Percentiles rank a stretch among this genome's conserved stretches.
These are phyloP conservation scores for Fundulus diaphanus DNA, from an alignment of 2,797 vertebrate genomes.

Conservation along the genomic window DNA sequence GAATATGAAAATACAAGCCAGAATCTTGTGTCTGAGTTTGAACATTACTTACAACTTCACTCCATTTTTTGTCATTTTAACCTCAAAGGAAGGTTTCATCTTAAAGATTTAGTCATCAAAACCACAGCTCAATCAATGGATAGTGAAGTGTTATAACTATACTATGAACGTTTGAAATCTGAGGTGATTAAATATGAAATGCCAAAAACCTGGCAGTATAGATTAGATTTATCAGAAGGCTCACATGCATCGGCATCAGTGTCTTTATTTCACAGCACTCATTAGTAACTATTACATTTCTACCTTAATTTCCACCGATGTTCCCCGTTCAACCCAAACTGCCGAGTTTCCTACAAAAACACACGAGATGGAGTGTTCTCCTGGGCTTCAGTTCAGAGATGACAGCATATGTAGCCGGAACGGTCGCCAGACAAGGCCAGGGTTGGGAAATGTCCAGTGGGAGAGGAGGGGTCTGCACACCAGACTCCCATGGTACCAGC, in stretches of 20 bases:
- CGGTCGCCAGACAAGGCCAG: conserved; percentile 43
- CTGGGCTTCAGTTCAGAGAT: conserved; percentile 54
- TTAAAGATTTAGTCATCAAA: not conserved
- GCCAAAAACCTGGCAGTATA: not conserved
- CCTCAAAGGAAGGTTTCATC: not conserved
- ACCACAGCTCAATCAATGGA: not conserved
- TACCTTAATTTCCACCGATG: conserved; percentile 10
- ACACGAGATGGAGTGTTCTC: conserved; percentile 38
- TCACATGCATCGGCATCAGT: not conserved
- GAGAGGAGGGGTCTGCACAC: conserved; percentile 38
- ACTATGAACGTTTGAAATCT: not conserved
- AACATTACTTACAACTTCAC: not conserved
- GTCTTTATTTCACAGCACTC: not conserved
- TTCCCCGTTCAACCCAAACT: conserved; percentile 8
- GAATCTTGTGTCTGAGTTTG: no score
- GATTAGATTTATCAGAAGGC: not conserved
- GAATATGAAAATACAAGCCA: no score
- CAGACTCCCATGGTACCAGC: conserved; percentile 66
- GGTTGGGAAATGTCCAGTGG: conserved; percentile 28
- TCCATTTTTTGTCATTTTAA: not conserved
- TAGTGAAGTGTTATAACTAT: not conserved
- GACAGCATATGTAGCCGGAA: conserved; percentile 61
- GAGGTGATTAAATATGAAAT: not conserved
- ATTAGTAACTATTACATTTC: conserved; percentile 13
- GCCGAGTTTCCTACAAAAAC: conserved; percentile 46